Percentiles rank a stretch among this genome's conserved stretches.
phyloP scores from a whole-genome alignment of 2,888 invertebrate species.

The Caenorhabditis zanzibari region DNA sequence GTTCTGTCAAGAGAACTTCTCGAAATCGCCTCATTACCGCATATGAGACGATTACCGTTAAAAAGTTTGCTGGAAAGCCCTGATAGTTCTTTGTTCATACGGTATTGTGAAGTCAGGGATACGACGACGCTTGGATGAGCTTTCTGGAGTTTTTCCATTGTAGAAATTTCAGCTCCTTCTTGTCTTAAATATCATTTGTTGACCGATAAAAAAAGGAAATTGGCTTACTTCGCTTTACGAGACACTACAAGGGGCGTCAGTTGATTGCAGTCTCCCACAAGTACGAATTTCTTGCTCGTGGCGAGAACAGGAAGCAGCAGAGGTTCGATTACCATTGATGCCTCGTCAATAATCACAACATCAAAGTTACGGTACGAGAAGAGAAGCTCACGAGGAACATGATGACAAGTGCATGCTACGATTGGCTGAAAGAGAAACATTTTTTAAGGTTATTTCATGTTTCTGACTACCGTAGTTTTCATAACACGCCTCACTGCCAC shows the following conservation, averaged over 20 bases:
- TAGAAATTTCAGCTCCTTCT: conserved; percentile 90
- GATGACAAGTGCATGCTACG: conserved; percentile 93
- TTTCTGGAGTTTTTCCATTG: conserved; percentile 89
- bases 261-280: conserved; percentile 96
- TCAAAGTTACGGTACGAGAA: conserved; percentile 86
- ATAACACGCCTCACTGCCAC: conserved; percentile 48
- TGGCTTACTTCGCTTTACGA: conserved; percentile 87
- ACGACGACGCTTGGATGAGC: conserved; percentile 84
- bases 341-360: conserved; percentile 89
- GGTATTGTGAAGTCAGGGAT: conserved; percentile 85
- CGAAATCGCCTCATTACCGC: conserved; percentile 88
- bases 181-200: conserved; percentile 64
- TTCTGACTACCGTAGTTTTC: conserved; percentile 56
- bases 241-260: conserved; percentile 92
- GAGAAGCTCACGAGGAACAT: conserved; percentile 87
- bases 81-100: conserved; percentile 86
- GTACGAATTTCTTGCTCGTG: conserved; percentile 89
- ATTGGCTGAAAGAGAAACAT: conserved; percentile 88
- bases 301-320: conserved; percentile 90
- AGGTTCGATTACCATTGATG: conserved; percentile 88
- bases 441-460: neutral
- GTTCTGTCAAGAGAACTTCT: conserved; percentile 51
- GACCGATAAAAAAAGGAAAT: neutral
- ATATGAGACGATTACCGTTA: conserved; percentile 85
- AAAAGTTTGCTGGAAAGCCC: conserved; percentile 85